Evolutionary conservation across 2,888 invertebrate genomes (phyloP).

Genomic region (Arrhopalites spinosus): DNA sequence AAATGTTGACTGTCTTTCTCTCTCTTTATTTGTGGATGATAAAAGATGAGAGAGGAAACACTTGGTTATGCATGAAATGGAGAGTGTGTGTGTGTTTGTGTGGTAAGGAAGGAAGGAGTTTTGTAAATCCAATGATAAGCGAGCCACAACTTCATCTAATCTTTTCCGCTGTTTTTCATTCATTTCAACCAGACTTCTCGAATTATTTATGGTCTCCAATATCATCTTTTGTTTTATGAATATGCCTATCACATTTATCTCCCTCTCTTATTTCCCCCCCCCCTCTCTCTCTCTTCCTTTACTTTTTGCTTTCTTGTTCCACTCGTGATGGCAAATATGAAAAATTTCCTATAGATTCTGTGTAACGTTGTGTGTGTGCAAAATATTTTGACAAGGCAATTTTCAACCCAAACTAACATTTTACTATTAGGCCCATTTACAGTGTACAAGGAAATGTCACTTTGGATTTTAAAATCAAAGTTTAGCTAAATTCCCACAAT

Average conservation of each 20-base stretch:
- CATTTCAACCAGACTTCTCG: constrained; percentile 6
- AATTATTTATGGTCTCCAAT: constrained; percentile 35
- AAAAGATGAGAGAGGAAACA: neutral
- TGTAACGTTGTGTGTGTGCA: too few relatives aligned
- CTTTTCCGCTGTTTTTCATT: constrained; percentile 24
- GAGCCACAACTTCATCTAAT: constrained; percentile 29
- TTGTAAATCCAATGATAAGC: constrained; percentile 19
- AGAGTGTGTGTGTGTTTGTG: neutral
- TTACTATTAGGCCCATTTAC: too few relatives aligned
- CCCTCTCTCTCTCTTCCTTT: too few relatives aligned
- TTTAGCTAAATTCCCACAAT: too few relatives aligned
- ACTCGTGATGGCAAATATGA: too few relatives aligned
- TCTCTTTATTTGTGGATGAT: neutral
- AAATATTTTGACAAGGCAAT: neutral
- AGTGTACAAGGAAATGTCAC: too few relatives aligned
- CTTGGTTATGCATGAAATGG: neutral
- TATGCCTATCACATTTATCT: constrained; percentile 29
- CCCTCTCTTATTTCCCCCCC: neutral
- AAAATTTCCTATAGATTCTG: too few relatives aligned
- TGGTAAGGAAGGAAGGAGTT: constrained; percentile 13
- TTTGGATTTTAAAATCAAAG: too few relatives aligned
- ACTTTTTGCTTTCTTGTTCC: neutral
- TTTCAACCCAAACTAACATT: neutral
- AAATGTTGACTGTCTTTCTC: neutral
- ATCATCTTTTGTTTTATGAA: constrained; percentile 37